A percentile compares a stretch with the other conserved stretches of the same genome.
Conservation (phyloP, 2,888 invertebrate species). For the Sesamia inferens region DNA sequence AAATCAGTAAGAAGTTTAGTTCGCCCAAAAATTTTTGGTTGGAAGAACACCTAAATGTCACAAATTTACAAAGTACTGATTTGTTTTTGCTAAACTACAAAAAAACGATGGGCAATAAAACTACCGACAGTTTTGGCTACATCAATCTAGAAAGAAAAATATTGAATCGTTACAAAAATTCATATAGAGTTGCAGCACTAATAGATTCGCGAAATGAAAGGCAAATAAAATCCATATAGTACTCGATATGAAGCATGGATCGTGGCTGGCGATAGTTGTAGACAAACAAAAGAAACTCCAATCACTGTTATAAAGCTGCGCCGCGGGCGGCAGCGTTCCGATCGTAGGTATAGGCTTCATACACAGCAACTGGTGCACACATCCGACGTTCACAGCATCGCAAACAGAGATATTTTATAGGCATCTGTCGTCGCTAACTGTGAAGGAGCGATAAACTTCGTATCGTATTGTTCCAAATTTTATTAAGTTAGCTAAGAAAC, state of each 20-base stretch:
- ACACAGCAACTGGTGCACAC: slow-evolving; percentile 51
- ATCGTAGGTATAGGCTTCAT: slow-evolving; percentile 45
- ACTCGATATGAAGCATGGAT: slow-evolving; percentile 39
- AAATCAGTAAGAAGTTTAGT: not conserved
- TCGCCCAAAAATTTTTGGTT: not conserved
- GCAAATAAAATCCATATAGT: slow-evolving; percentile 24
- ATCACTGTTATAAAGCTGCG: slow-evolving; percentile 56
- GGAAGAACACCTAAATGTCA: not conserved
- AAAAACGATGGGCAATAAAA: not conserved
- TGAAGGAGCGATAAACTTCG: slow-evolving; percentile 16
- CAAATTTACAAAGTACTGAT: not conserved
- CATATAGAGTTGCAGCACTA: not conserved
- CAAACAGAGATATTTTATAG: slow-evolving; percentile 39
- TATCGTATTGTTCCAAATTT: slow-evolving; percentile 20
- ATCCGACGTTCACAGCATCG: slow-evolving; percentile 54
- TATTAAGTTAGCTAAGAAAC: not conserved
- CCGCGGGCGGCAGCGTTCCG: slow-evolving; percentile 33
- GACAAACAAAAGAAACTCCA: slow-evolving; percentile 65
- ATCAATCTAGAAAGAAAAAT: not conserved
- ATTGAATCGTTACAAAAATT: not conserved
- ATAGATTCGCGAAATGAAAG: slow-evolving; percentile 1
- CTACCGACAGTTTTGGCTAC: not conserved
- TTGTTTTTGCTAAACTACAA: not conserved
- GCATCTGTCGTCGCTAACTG: slow-evolving; percentile 5
- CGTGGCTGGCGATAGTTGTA: slow-evolving; percentile 34